Percentiles rank a stretch among this genome's conserved stretches.
Evolutionary conservation across 2,888 invertebrate genomes (phyloP).

Genomic region (Erannis defoliaria): DNA sequence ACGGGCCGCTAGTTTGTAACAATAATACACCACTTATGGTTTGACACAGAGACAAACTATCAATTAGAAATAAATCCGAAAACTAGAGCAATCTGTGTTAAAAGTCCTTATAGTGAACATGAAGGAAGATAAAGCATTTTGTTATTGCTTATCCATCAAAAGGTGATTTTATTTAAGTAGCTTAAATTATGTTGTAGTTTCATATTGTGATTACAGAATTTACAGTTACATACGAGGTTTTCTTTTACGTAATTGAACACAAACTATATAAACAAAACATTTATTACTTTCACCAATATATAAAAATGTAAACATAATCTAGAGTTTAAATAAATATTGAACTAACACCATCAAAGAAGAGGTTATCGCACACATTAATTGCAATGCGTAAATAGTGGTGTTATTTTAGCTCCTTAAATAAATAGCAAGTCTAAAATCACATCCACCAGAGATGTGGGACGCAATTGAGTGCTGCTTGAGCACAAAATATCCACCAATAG

Average conservation of each 20-base stretch:
- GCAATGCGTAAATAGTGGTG: no score
- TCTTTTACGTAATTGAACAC: not conserved
- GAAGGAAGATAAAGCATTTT: constrained; percentile 13
- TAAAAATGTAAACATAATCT: constrained; percentile 53
- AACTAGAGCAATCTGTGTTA: constrained; percentile 10
- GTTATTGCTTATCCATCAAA: constrained; percentile 17
- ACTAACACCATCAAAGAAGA: constrained; percentile 19
- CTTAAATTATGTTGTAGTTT: constrained; percentile 31
- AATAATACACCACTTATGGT: no score
- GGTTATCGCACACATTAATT: no score
- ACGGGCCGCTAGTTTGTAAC: no score
- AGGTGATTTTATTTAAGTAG: constrained; percentile 36
- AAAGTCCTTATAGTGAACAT: not conserved
- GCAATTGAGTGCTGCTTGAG: no score
- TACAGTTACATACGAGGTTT: not conserved
- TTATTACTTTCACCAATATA: constrained; percentile 55
- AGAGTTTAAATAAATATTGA: constrained; percentile 13
- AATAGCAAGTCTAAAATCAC: no score
- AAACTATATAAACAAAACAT: constrained; percentile 49
- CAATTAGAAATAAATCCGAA: constrained; percentile 15
- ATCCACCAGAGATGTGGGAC: no score
- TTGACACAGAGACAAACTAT: constrained; percentile 7
- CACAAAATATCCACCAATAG: no score
- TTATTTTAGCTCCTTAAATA: no score
- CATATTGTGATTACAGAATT: constrained; percentile 26